phyloP scores from a whole-genome alignment of 1,140 invertebrate species.

The Bilobella aurantiaca region DNA sequence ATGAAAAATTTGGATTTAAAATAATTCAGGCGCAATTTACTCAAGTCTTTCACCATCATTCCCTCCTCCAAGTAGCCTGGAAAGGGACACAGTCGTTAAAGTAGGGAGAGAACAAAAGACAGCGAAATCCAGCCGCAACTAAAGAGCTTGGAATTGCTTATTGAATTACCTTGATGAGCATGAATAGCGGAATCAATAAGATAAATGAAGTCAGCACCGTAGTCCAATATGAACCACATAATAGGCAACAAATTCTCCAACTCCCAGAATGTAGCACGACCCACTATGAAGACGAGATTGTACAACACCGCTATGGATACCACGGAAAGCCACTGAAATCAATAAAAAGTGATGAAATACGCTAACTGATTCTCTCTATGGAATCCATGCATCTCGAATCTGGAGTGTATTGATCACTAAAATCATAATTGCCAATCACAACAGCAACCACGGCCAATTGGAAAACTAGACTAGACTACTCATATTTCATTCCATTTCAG shows the following conservation, averaged over 20 bases:
- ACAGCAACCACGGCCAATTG: too few relatives aligned
- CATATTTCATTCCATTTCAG: too few relatives aligned
- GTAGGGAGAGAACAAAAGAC: too few relatives aligned
- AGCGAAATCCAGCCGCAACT: too few relatives aligned
- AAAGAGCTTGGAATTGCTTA: neutral
- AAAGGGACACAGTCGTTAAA: too few relatives aligned
- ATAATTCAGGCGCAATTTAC: slow-evolving; percentile 67
- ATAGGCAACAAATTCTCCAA: slow-evolving; percentile 60
- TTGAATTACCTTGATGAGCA: slow-evolving; percentile 67
- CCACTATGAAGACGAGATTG: slow-evolving; percentile 83
- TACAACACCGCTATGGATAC: slow-evolving; percentile 81
- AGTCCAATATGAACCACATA: slow-evolving; percentile 76
- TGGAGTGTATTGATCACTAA: too few relatives aligned
- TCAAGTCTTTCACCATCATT: slow-evolving; percentile 69
- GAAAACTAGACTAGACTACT: too few relatives aligned
- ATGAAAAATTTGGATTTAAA: slow-evolving; percentile 51
- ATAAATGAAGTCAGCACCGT: slow-evolving; percentile 77
- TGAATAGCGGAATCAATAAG: slow-evolving; percentile 74
- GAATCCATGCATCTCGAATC: too few relatives aligned
- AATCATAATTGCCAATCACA: too few relatives aligned
- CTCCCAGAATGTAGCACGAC: slow-evolving; percentile 81
- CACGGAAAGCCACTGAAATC: slow-evolving; percentile 65
- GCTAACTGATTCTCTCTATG: too few relatives aligned
- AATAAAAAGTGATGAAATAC: too few relatives aligned
- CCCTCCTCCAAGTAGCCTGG: slow-evolving; percentile 92